Evolutionary conservation across 2,113 vertebrate genomes (phyloP), one percentile per base, ranked within the genome.

Genomic region (Lasiurus borealis): DNA sequence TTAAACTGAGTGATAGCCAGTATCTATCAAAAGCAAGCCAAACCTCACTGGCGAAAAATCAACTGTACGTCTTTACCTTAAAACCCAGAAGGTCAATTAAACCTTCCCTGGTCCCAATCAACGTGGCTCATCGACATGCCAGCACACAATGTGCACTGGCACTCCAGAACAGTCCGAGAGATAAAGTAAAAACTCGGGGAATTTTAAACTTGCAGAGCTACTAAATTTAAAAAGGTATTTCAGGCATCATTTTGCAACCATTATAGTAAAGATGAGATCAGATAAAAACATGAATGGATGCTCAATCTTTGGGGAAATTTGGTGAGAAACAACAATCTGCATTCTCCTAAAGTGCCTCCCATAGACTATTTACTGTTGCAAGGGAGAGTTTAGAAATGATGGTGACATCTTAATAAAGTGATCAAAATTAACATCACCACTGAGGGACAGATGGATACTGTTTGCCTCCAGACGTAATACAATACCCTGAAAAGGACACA

Each of bases 51-150:
- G 94, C 92, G 92, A 94, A 96, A 96, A 97, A 91, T 84, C 86
- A 97, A 95, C 12, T 97, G 96, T 96, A 96, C 97, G 97, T 95
- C 97, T n/a, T 96, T 96, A 96, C 86, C 85, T 96, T 73, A 96
- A 97, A 97, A 97, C 95, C 80, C 85, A 81, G 18, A 13, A 40
- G 36, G 44, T 73, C 64, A 80, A 27, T 84, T 86, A 94, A 66
- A 84, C 5, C 50, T 90, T 50, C 96, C 29, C 73, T 81, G 8
- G 18, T 81, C 36, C 77, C 62, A 88, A 40, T 82, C 50, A 83
- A 6, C 14, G 13, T 66, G 72, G 34, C 29, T 92, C 36, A 71
- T 54, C 73, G 82, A 54, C 18, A 86, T 66, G 36, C 52, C 69
- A 76, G 83, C 40, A 96, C 2, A 89, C 1, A 27, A 34, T 54